Evolutionary conservation across 1,140 invertebrate genomes (phyloP).

Genomic region (Achroia grisella): DNA sequence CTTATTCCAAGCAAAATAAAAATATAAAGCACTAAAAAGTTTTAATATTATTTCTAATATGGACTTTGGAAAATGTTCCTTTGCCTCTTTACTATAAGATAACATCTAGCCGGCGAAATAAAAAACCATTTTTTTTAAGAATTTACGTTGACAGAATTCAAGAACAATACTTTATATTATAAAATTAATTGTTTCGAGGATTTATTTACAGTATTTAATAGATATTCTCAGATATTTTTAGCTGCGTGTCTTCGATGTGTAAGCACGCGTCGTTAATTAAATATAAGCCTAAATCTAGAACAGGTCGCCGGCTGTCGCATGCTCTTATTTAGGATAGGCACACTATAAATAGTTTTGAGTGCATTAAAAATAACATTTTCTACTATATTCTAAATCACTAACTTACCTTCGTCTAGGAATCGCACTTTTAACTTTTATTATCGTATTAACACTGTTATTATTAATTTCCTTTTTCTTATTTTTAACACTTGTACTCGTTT

Average conservation of each 20-base stretch:
- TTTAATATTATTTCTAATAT: too few species aligned
- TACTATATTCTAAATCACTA: conserved; percentile 14
- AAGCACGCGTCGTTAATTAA: conserved; percentile 49
- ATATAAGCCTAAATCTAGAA: conserved; percentile 35
- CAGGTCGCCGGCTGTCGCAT: conserved; percentile 18
- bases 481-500: conserved; percentile 42
- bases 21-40: too few species aligned
- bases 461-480: conserved; percentile 28
- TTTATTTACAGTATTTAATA: not conserved
- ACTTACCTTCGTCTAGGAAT: conserved; percentile 57
- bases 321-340: conserved; percentile 1
- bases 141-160: too few species aligned
- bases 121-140: too few species aligned
- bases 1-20: too few species aligned
- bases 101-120: too few species aligned
- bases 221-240: conserved; percentile 30
- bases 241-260: too few species aligned
- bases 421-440: conserved; percentile 67
- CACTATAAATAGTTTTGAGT: not conserved
- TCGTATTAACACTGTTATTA: conserved; percentile 25
- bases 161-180: too few species aligned
- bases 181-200: conserved; percentile 6
- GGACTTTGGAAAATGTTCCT: too few species aligned
- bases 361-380: conserved; percentile 6
- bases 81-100: too few species aligned